A percentile compares a stretch with the other conserved stretches of the same genome.
Evolutionary conservation across 2,888 invertebrate genomes (phyloP).

Genomic region (Folsomia candida): DNA sequence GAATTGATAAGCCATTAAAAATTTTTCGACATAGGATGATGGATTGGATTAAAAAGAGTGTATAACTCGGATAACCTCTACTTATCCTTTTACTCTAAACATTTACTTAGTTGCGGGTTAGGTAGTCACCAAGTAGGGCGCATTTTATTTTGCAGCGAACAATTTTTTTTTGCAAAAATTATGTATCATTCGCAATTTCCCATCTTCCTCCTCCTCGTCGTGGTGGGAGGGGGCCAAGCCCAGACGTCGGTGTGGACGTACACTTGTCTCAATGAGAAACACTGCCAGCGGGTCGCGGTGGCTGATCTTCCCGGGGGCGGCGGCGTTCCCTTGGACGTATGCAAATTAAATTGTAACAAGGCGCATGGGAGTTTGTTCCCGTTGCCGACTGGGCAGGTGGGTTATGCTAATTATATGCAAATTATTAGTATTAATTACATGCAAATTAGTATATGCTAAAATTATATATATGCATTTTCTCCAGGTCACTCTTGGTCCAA

Average conservation of each 20-base stretch:
- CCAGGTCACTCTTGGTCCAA: background rate
- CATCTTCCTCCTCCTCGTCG: background rate
- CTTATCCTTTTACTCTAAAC: no score
- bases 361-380: background rate
- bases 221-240: background rate
- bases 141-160: no score
- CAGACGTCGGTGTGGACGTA: background rate
- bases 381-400: background rate
- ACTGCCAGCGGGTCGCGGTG: background rate
- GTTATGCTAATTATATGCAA: background rate
- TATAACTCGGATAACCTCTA: no score
- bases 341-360: background rate
- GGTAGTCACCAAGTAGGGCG: no score
- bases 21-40: no score
- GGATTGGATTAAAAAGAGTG: no score
- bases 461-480: background rate
- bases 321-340: background rate
- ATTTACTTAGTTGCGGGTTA: no score
- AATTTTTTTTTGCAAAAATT: no score
- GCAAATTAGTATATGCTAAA: no score
- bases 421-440: no score
- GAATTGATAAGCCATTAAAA: no score
- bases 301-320: background rate
- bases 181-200: background rate
- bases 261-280: background rate